A percentile compares a stretch with the other conserved stretches of the same genome.
These are phyloP conservation scores for Crossaster papposus DNA, from an alignment of 53 echinoderm and acorn worm genomes.

Conservation along the genomic window DNA sequence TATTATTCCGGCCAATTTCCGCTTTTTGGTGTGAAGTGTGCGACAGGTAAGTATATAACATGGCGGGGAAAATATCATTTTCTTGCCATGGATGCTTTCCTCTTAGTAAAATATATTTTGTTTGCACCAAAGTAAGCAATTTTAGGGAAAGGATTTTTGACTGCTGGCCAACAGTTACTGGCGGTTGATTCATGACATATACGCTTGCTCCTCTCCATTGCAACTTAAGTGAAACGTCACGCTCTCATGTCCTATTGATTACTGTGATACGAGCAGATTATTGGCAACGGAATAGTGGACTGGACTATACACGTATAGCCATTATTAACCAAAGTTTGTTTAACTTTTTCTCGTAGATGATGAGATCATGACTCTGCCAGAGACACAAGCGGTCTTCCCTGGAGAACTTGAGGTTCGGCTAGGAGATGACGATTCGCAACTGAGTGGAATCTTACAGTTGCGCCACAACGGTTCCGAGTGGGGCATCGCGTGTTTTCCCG, in stretches of 20 bases:
- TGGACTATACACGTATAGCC: too few species aligned
- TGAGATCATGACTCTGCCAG: not conserved
- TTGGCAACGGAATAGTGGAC: too few species aligned
- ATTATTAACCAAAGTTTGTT: not conserved
- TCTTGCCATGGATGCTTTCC: not conserved
- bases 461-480: not conserved
- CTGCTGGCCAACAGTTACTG: too few species aligned
- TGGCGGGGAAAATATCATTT: not conserved
- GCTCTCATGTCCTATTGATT: not conserved
- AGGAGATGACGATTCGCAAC: not conserved
- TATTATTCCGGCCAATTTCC: not conserved
- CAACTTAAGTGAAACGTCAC: too few species aligned
- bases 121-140: not conserved
- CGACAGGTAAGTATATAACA: not conserved
- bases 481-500: not conserved
- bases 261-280: not conserved
- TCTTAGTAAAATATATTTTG: not conserved
- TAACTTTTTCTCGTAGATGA: not conserved
- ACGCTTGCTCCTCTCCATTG: too few species aligned
- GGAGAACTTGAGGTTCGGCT: not conserved
- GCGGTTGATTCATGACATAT: too few species aligned
- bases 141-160: too few species aligned
- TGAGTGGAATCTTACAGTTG: not conserved
- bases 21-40: slow-evolving; percentile 9
- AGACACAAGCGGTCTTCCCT: not conserved